Conservation (phyloP, 2,888 invertebrate genomes). For the Leptopilina drosophilae region DNA sequence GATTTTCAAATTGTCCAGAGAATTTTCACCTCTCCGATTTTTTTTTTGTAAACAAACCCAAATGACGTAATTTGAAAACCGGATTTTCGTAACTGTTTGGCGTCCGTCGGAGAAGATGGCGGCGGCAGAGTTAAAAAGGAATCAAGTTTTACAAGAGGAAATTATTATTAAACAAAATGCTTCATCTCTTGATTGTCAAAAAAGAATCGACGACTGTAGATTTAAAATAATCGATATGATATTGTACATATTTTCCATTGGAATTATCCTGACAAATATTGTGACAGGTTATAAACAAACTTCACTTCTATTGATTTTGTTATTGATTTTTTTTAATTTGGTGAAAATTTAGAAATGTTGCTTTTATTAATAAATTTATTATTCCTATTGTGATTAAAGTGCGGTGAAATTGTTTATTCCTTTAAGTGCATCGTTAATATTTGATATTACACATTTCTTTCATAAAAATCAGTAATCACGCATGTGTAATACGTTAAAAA, state of each 20-base stretch:
- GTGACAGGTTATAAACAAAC: conserved; percentile 79
- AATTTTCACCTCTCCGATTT: background rate
- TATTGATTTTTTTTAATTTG: conserved; percentile 39
- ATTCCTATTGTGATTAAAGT: background rate
- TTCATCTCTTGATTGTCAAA: conserved; percentile 53
- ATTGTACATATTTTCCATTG: conserved; percentile 78
- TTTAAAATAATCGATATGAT: conserved; percentile 62
- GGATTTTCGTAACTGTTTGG: conserved; percentile 50
- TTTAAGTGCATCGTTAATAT: background rate
- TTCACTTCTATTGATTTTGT: conserved; percentile 41
- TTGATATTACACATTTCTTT: background rate
- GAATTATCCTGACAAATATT: conserved; percentile 80
- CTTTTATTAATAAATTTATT: background rate
- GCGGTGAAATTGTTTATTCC: background rate
- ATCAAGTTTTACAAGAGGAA: conserved; percentile 57
- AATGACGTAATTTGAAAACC: conserved; percentile 30
- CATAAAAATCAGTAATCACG: background rate
- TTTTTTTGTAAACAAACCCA: conserved; percentile 43
- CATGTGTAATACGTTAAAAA: background rate
- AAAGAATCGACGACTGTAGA: conserved; percentile 60
- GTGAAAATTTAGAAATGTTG: background rate
- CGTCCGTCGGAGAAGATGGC: conserved; percentile 65
- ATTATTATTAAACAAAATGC: conserved; percentile 56
- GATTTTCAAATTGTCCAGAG: background rate
- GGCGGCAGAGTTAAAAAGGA: conserved; percentile 63